Conservation (phyloP, 2,797 vertebrate genomes). For the Scolopax bukidnonensis region DNA sequence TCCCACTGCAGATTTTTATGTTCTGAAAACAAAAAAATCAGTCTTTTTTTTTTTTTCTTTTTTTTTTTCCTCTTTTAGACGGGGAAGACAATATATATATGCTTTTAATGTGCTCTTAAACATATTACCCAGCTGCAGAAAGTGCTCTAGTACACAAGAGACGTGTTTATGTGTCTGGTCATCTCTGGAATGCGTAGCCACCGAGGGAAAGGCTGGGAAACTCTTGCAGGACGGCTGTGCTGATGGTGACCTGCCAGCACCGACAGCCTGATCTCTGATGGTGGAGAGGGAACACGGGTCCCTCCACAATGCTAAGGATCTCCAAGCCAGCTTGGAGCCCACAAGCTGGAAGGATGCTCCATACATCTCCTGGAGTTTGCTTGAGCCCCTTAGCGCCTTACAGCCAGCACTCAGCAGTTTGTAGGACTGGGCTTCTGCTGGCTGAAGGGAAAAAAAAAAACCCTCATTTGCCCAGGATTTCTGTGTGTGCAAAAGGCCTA, state of each 20-base stretch:
- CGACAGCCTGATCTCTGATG: background rate
- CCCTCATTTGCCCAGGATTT: background rate
- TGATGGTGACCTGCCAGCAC: background rate
- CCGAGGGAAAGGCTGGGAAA: slow-evolving; percentile 20
- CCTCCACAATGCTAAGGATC: background rate
- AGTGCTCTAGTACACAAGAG: background rate
- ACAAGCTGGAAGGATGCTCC: background rate
- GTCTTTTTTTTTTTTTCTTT: background rate
- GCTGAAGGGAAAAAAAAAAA: background rate
- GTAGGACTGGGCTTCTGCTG: background rate
- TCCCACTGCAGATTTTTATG: slow-evolving; percentile 22
- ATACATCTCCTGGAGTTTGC: background rate
- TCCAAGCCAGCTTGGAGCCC: rapidly evolving
- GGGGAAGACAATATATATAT: background rate
- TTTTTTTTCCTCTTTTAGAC: background rate
- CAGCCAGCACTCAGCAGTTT: background rate
- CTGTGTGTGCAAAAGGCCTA: background rate
- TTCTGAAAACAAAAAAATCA: background rate
- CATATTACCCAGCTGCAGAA: slow-evolving; percentile 33
- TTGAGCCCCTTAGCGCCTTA: background rate
- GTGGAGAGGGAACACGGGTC: background rate
- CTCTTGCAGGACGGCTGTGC: background rate
- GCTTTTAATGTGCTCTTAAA: background rate
- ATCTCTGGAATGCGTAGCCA: slow-evolving; percentile 49
- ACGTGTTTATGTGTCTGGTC: slow-evolving; percentile 59